Conservation (phyloP, 1,140 invertebrate genomes). For the Micrasema longulum region DNA sequence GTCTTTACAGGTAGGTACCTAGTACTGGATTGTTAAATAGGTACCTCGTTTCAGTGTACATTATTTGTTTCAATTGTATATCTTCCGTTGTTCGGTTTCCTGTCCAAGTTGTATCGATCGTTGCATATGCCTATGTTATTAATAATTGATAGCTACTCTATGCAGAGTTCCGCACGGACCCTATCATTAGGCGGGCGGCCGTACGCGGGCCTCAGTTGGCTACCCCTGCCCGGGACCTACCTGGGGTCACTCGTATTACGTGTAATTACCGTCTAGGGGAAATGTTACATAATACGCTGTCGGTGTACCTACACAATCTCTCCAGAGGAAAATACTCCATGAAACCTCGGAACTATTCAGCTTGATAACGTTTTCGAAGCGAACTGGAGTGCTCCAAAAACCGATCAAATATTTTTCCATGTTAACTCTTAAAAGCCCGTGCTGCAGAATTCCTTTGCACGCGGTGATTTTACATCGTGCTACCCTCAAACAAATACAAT, state of each 20-base stretch:
- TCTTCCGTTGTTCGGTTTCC: background rate
- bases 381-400: no score
- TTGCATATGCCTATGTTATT: constrained; percentile 18
- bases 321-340: no score
- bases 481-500: no score
- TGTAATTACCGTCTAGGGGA: constrained; percentile 15
- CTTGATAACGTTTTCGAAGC: no score
- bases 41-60: background rate
- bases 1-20: no score
- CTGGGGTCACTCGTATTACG: constrained; percentile 17
- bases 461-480: no score
- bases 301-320: background rate
- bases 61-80: background rate
- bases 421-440: no score
- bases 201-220: background rate
- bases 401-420: no score
- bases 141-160: constrained; percentile 25
- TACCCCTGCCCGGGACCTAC: constrained; percentile 7
- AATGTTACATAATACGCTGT: constrained; percentile 7
- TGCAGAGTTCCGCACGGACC: constrained; percentile 20
- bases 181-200: constrained; percentile 12
- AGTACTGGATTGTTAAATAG: background rate
- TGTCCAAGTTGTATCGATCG: constrained; percentile 5
- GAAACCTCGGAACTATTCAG: no score
- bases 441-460: no score